Evolutionary conservation across 2,797 vertebrate species (phyloP).

Genomic region (Pitangus sulphuratus): DNA sequence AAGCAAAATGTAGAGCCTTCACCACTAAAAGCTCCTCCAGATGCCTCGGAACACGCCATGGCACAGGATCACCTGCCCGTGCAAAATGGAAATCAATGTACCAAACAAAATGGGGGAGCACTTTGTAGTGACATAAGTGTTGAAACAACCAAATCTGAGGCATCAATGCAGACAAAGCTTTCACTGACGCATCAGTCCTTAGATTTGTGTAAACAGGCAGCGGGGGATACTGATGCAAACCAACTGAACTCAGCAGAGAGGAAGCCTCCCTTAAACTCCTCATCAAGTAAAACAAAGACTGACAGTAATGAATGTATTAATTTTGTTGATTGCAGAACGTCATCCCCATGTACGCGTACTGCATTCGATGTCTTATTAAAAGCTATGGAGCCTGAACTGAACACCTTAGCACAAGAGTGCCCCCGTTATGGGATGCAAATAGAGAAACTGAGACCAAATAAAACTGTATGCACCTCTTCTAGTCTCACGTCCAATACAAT

Average conservation of each 20-base stretch:
- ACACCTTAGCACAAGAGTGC: constrained; percentile 87
- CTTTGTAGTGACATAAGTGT: constrained; percentile 67
- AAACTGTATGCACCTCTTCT: constrained; percentile 74
- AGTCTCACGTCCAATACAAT: constrained; percentile 76
- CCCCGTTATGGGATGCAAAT: constrained; percentile 76
- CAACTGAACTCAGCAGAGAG: constrained; percentile 36
- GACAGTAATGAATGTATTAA: constrained; percentile 75
- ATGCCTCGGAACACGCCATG: constrained; percentile 52
- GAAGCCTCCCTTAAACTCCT: constrained; percentile 51
- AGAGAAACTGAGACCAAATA: constrained; percentile 82
- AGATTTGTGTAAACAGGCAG: constrained; percentile 72
- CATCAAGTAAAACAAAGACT: constrained; percentile 73
- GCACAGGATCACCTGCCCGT: constrained; percentile 61
- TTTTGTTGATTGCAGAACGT: constrained; percentile 65
- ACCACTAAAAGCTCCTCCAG: constrained; percentile 68
- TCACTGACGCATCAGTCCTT: constrained; percentile 61
- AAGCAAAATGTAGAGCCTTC: constrained; percentile 72
- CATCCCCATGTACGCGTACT: constrained; percentile 82
- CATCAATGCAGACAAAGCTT: constrained; percentile 60
- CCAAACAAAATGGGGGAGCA: constrained; percentile 77
- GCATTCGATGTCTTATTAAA: constrained; percentile 94
- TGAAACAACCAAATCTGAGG: constrained; percentile 58
- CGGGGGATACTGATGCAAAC: constrained; percentile 58
- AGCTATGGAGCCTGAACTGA: constrained; percentile 98
- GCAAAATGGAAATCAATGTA: constrained; percentile 75